These are phyloP conservation scores for Nomada fucata DNA, from an alignment of 2,888 invertebrate genomes.

Conservation along the genomic window DNA sequence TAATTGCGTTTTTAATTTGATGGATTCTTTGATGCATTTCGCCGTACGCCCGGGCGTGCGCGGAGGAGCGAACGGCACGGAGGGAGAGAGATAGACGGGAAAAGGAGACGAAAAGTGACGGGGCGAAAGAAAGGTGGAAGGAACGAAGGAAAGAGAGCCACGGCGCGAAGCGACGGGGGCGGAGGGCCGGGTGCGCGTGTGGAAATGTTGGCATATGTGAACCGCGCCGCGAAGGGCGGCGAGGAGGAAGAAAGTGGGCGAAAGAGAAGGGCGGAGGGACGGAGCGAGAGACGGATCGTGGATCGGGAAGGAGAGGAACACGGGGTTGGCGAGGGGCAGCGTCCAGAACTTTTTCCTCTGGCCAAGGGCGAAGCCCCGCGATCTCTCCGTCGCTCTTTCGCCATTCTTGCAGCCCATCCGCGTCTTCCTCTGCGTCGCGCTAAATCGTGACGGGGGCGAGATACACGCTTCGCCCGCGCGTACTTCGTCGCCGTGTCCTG, in stretches of 20 bases:
- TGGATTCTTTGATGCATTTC: slow-evolving; percentile 81
- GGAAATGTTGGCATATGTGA: slow-evolving; percentile 50
- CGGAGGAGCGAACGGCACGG: slow-evolving; percentile 44
- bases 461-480: slow-evolving; percentile 39
- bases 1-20: slow-evolving; percentile 84
- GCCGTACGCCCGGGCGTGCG: slow-evolving; percentile 66
- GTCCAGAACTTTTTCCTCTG: slow-evolving; percentile 65
- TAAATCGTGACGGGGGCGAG: slow-evolving; percentile 41
- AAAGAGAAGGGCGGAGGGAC: slow-evolving; percentile 5
- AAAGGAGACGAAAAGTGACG: slow-evolving; percentile 52
- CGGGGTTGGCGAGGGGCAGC: slow-evolving; percentile 41
- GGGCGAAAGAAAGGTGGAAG: slow-evolving; percentile 15
- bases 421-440: slow-evolving; percentile 57
- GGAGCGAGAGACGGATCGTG: slow-evolving; percentile 19
- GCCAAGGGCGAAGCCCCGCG: slow-evolving; percentile 60
- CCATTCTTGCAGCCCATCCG: slow-evolving; percentile 63
- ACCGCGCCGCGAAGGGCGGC: slow-evolving; percentile 26
- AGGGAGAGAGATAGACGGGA: slow-evolving; percentile 22
- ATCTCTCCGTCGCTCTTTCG: slow-evolving; percentile 57
- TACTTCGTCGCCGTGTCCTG: slow-evolving; percentile 22
- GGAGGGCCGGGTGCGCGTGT: slow-evolving; percentile 41
- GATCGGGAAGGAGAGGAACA: slow-evolving; percentile 36
- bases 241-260: slow-evolving; percentile 11
- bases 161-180: neutral
- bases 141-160: neutral